phyloP scores from a whole-genome alignment of 2,797 vertebrate species.

The Salmo trutta region DNA sequence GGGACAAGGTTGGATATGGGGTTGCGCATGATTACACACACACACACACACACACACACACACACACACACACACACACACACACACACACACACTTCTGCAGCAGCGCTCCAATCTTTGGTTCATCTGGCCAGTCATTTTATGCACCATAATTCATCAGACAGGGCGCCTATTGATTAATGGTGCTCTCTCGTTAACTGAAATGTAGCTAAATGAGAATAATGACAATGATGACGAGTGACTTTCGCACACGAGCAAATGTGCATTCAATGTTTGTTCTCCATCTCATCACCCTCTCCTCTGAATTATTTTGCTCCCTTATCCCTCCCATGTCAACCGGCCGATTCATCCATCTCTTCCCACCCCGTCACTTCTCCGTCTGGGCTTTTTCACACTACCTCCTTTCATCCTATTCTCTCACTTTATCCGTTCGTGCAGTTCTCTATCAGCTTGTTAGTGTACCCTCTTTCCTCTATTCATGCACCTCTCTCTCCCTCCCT shows the following conservation, averaged over 20 bases:
- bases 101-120: neutral
- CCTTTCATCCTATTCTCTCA: neutral
- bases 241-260: neutral
- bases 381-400: neutral
- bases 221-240: neutral
- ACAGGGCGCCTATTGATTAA: neutral
- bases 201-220: neutral
- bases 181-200: neutral
- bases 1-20: slow-evolving; percentile 19
- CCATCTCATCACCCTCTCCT: neutral
- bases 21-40: neutral
- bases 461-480: neutral
- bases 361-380: neutral
- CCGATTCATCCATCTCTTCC: neutral
- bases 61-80: no score
- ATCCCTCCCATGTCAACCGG: neutral
- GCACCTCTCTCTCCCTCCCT: neutral
- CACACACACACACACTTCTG: neutral
- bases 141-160: neutral
- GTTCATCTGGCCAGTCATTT: neutral
- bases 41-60: no score
- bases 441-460: neutral
- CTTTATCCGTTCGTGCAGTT: neutral
- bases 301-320: neutral
- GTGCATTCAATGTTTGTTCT: slow-evolving; percentile 9